Conservation (phyloP, 2,113 vertebrate species). For the Heterotilapia buettikoferi region DNA sequence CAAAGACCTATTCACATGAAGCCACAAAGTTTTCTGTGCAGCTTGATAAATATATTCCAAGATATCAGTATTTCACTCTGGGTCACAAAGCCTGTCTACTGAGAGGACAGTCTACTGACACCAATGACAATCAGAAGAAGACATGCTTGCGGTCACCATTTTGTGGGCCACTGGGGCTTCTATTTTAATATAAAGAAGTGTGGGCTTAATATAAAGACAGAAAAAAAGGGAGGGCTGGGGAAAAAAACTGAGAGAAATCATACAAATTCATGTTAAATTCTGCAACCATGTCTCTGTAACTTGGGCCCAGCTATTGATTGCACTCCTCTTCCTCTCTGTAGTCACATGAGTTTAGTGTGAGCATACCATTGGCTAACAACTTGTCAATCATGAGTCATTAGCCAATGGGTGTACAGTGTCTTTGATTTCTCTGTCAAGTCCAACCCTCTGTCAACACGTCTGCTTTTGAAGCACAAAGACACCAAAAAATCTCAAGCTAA, state of each 20-base stretch:
- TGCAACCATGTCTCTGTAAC: background rate
- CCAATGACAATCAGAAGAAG: background rate
- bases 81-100: background rate
- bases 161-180: background rate
- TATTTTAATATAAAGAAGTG: background rate
- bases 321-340: background rate
- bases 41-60: background rate
- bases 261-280: background rate
- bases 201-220: background rate
- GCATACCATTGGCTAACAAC: background rate
- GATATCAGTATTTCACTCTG: background rate
- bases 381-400: background rate
- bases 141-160: background rate
- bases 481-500: background rate
- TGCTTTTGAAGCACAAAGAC: background rate
- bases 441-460: background rate
- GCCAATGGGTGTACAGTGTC: background rate
- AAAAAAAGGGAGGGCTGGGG: background rate
- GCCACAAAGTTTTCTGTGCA: background rate
- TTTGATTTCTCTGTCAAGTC: background rate
- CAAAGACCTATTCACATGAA: background rate
- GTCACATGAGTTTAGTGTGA: background rate
- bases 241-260: background rate
- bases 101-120: background rate
- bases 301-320: background rate